phyloP scores from a whole-genome alignment of 1,140 invertebrate genomes.

The Diploscapter pachys region DNA sequence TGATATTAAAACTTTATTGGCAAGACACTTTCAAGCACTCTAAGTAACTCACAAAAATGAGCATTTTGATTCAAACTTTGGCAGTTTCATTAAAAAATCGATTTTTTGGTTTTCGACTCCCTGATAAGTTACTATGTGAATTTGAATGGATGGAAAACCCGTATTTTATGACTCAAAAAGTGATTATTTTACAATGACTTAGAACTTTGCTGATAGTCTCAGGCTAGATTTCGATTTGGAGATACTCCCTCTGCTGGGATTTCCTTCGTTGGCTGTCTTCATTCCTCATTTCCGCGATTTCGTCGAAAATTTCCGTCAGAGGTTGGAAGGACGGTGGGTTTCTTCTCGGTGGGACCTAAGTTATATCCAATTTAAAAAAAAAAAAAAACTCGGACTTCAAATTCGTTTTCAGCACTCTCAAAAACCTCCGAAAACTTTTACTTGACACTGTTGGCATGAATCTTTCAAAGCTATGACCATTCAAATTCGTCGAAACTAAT shows the following conservation, averaged over 20 bases:
- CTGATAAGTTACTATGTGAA: no score
- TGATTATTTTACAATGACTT: no score
- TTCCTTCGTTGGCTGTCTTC: background rate
- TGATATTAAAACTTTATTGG: no score
- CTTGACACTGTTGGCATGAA: background rate
- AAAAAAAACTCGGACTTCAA: background rate
- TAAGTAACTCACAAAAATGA: no score
- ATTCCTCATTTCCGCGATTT: conserved; percentile 39
- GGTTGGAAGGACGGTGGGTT: conserved; percentile 35
- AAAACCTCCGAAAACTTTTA: background rate
- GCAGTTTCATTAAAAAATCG: no score
- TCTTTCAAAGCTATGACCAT: background rate
- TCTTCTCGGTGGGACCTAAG: background rate
- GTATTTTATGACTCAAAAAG: no score
- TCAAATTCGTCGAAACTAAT: no score
- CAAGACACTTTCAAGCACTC: no score
- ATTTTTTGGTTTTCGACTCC: no score
- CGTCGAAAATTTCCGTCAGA: conserved; percentile 37
- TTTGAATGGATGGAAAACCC: no score
- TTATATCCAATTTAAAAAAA: conserved; percentile 11
- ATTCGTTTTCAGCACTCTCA: background rate
- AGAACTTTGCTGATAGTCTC: no score
- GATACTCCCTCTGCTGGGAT: conserved; percentile 20
- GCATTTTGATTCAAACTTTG: no score
- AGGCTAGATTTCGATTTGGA: conserved; percentile 28